These are phyloP conservation scores for Chymomyza fuscimana DNA, from an alignment of 2,888 invertebrate species.

Conservation along the genomic window DNA sequence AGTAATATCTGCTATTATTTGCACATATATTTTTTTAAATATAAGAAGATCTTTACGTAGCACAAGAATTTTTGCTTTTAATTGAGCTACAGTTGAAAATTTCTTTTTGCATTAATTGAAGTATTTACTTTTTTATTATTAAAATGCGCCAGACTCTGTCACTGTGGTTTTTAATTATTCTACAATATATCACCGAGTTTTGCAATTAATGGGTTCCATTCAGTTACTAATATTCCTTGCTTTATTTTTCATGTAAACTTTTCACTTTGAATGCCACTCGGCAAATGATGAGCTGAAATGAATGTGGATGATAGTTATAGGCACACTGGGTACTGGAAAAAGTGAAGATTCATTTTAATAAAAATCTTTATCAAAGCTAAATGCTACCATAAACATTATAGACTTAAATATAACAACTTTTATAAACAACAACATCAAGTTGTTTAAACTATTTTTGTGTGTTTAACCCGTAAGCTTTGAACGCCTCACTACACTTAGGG, in stretches of 20 bases:
- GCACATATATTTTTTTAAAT: background rate
- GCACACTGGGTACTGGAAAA: conserved; percentile 7
- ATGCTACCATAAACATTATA: conserved; percentile 16
- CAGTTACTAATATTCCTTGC: background rate
- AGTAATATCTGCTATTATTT: background rate
- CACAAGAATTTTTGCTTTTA: conserved; percentile 1
- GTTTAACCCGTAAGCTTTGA: background rate
- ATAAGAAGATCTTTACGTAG: background rate
- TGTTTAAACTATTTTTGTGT: background rate
- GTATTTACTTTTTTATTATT: conserved; percentile 20
- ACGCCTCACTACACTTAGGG: background rate
- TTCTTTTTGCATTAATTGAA: conserved; percentile 37
- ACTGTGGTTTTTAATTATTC: conserved; percentile 25
- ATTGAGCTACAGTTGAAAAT: conserved; percentile 25
- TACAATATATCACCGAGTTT: conserved; percentile 31
- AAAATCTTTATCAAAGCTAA: conserved; percentile 25
- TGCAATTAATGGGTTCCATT: conserved; percentile 13
- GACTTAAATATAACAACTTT: background rate
- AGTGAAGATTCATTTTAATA: conserved; percentile 32
- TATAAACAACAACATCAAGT: background rate
- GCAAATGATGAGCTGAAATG: conserved; percentile 22
- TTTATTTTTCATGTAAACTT: background rate
- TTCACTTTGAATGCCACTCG: conserved; percentile 8
- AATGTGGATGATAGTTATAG: conserved; percentile 5
- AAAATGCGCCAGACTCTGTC: conserved; percentile 21